Base-by-base conservation (phyloP, 2,113 vertebrate species). In the Xenopus laevis region DNA sequence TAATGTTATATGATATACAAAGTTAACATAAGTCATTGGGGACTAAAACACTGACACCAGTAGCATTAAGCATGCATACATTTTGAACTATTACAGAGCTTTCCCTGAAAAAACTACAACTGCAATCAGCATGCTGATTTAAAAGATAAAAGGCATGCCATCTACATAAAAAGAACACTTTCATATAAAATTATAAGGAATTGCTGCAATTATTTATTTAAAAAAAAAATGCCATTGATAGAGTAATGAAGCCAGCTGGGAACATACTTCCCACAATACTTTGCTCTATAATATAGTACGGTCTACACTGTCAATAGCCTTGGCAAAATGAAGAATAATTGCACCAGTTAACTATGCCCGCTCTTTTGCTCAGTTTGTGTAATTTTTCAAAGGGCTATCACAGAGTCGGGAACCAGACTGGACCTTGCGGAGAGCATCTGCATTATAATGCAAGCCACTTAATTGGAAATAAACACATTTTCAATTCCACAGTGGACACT, bases 391-490 rank as follows among this genome's bases (percentile, higher is more conserved):
- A 65, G n/a, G 15, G 12, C 33, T 20, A 46, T 15, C 40, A 46
- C n/a, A 45, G 44, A 16, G 13, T 10, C n/a, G n/a, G 40, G n/a
- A 64, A 33, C 61, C 27, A 40, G 30, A 1, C 17, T 33, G 61
- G 30, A 33, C 30, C 15, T 50, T 33, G 20, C 10, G n/a, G 30
- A 64, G 30, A 23, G 33, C 30, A 64, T 64, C 61, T 64, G 61
- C 61, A 64, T 64, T 33, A 64, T 27, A 64, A 64, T 40, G 30
- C 61, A 44, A 64, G 61, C 33, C 33, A 30, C 33, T 64, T 64
- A 64, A 64, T 64, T 64, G 61, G 61, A 64, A 64, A 30, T 64
- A 64, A 64, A 64, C 61, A 40, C 33, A 64, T 64, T 64, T 23
- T 64, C 61, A 64, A 64, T 64, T 64, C 61, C 61, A 33, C 27